Evolutionary conservation across 2,888 invertebrate genomes (phyloP).

Genomic region (Marronus borbonicus): DNA sequence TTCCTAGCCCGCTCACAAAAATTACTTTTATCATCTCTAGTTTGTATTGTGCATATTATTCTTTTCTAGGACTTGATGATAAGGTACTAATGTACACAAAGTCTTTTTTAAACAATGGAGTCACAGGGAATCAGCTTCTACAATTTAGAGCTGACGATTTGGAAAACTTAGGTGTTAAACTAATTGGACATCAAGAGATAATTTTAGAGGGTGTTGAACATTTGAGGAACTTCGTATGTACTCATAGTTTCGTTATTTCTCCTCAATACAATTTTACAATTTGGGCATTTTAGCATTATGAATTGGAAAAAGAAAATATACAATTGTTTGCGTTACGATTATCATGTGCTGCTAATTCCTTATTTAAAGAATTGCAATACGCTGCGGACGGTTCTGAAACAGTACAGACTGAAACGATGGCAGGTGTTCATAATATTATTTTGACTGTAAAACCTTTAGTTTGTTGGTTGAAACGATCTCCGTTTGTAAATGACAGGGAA

Average conservation of each 20-base stretch:
- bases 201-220: constrained; percentile 94
- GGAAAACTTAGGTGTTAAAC: constrained; percentile 86
- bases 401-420: constrained; percentile 85
- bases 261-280: constrained; percentile 54
- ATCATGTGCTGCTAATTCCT: constrained; percentile 85
- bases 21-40: not conserved
- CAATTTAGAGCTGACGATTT: constrained; percentile 91
- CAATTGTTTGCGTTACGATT: constrained; percentile 90
- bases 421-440: constrained; percentile 89
- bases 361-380: constrained; percentile 80
- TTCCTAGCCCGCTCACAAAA: not conserved
- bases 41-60: not conserved
- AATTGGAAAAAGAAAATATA: constrained; percentile 91
- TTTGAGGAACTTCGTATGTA: constrained; percentile 87
- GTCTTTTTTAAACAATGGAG: constrained; percentile 84
- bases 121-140: constrained; percentile 87
- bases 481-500: constrained; percentile 77
- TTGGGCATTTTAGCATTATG: constrained; percentile 82
- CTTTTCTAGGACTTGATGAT: constrained; percentile 80
- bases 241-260: constrained; percentile 35
- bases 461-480: constrained; percentile 92
- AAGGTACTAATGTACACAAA: constrained; percentile 86
- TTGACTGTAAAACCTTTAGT: constrained; percentile 89
- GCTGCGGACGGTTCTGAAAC: constrained; percentile 71
- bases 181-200: constrained; percentile 94